Conservation (phyloP, 2,888 invertebrate genomes). For the Nemapogon koenigi region DNA sequence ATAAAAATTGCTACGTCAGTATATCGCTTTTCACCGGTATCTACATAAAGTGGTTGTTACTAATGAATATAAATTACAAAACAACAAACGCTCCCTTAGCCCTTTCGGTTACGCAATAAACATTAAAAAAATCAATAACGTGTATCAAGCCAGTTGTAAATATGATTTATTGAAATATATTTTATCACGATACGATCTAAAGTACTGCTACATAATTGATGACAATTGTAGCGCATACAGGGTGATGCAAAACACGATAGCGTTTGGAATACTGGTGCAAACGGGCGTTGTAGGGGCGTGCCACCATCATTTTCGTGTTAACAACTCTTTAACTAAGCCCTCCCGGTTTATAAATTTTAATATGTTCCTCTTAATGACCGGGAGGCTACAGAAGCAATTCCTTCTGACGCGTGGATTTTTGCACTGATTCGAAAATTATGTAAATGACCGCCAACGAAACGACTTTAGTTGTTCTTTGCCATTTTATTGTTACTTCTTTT, state of each 20-base stretch:
- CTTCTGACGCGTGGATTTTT: slow-evolving; percentile 31
- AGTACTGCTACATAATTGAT: slow-evolving; percentile 55
- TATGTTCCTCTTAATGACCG: slow-evolving; percentile 44
- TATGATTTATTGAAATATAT: slow-evolving; percentile 59
- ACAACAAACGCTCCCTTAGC: slow-evolving; percentile 38
- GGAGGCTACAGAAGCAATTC: slow-evolving; percentile 27
- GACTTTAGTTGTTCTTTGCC: no score
- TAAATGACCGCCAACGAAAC: slow-evolving; percentile 30
- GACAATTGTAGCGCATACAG: slow-evolving; percentile 36
- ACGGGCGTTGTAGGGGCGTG: slow-evolving; percentile 15
- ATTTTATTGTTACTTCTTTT: no score
- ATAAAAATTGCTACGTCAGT: no score
- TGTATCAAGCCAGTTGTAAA: slow-evolving; percentile 43
- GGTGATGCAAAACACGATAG: slow-evolving; percentile 22
- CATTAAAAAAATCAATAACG: slow-evolving; percentile 58
- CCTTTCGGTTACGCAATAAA: slow-evolving; percentile 43
- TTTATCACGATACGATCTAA: slow-evolving; percentile 57
- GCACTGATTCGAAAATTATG: slow-evolving; percentile 52
- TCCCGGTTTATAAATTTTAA: slow-evolving; percentile 39
- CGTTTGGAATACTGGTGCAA: slow-evolving; percentile 11
- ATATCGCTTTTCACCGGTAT: no score
- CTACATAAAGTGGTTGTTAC: slow-evolving; percentile 13
- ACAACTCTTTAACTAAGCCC: slow-evolving; percentile 46
- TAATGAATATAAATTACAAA: slow-evolving; percentile 60
- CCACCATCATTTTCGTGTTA: slow-evolving; percentile 52